Evolutionary conservation across 1,140 invertebrate species (phyloP), one percentile per base, ranked within the genome.

Genomic region (Orchestia grillus): DNA sequence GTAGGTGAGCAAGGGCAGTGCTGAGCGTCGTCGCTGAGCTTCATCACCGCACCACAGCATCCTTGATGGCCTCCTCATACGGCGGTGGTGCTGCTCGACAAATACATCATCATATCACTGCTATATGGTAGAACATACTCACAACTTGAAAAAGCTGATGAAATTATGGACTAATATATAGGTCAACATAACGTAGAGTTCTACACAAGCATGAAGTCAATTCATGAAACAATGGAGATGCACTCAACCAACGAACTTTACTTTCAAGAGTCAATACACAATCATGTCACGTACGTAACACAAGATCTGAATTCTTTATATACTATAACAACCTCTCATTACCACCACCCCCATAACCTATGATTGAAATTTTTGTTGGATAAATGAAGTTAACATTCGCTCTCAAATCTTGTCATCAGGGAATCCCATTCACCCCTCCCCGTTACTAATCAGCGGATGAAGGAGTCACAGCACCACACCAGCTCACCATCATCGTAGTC

Each of bases 51-150:
- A 40, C 43, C 44, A 44, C 43, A 42, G 92, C 11, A 44, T 94
- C 92, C 44, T 94, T 94, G 43, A 94, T 94, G 92, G 92, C 92
- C 44, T 94, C 92, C 44, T 94, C 92, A n/a, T 94, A 94, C 6
- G 92, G 43, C 1, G 92, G 92, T 40, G 92, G 92, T 15, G 92
- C 92, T 94, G 92, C 92, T 47, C 43, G 47, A 90, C 4, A 42
- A 3, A 90, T 42, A 42, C 88, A 90, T 44, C n/a, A 42, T 90
- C 88, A 90, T 11, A 42, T 42, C n/a, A 90, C 8, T 19, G 41
- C 3, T 36, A 77, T 23, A 8, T 19, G 28, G 11, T 23, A 36
- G 36, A 77, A 23, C 15, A 15, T 36, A 3, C 62, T 77, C 62
- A 77, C 28, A 36, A 77, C 62, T 53, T 19, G 19, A 19, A 53